These are phyloP conservation scores for Diadophis punctatus DNA, from an alignment of 2,113 vertebrate genomes.

Conservation along the genomic window DNA sequence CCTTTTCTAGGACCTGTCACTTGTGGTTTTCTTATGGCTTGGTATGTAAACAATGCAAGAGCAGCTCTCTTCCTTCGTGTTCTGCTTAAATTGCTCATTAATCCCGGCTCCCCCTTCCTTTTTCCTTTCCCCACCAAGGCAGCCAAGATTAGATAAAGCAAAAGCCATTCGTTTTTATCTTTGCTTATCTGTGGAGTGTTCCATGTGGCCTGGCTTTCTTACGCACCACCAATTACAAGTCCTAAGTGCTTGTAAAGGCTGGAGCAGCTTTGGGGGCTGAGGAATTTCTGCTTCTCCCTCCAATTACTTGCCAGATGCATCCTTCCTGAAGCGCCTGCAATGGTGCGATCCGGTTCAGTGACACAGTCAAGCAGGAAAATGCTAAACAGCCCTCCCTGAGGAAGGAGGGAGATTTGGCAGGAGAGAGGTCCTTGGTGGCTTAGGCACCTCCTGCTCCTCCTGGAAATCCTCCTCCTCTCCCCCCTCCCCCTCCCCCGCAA, in stretches of 20 bases:
- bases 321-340: conserved; percentile 79
- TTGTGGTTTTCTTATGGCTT: conserved; percentile 76
- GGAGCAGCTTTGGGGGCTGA: conserved; percentile 73
- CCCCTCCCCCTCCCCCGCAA: conserved; percentile 18
- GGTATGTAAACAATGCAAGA: conserved; percentile 76
- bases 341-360: conserved; percentile 80
- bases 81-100: conserved; percentile 75
- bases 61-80: conserved; percentile 81
- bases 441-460: background rate
- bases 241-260: conserved; percentile 85
- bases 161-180: conserved; percentile 90
- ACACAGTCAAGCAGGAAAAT: conserved; percentile 78
- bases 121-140: conserved; percentile 60
- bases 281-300: conserved; percentile 76
- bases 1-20: conserved; percentile 75
- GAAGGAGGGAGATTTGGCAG: background rate
- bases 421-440: too few relatives aligned
- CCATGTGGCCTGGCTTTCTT: conserved; percentile 83
- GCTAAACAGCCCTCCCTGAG: conserved; percentile 64
- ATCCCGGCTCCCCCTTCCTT: conserved; percentile 63
- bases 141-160: conserved; percentile 82
- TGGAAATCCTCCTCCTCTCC: conserved; percentile 27
- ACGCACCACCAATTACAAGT: conserved; percentile 84
- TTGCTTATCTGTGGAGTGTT: conserved; percentile 84
- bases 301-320: conserved; percentile 76